Percentiles rank a stretch among this genome's conserved stretches.
Conservation (phyloP, 2,113 vertebrate species). For the Nothobranchius furzeri region DNA sequence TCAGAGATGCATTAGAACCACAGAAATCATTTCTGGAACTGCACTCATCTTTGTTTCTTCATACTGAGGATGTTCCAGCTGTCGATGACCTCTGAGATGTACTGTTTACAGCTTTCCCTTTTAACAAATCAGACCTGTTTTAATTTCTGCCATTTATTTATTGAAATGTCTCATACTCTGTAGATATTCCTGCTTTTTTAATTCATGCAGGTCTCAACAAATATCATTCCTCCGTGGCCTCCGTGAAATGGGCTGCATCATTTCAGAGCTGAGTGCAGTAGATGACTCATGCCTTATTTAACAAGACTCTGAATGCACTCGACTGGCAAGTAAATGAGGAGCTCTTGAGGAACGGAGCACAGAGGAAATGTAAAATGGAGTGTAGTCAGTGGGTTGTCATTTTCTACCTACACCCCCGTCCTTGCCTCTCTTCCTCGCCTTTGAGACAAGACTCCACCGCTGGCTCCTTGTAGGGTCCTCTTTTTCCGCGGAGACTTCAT, state of each 20-base stretch:
- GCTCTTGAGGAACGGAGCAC: constrained; percentile 58
- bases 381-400: constrained; percentile 39
- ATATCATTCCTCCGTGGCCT: constrained; percentile 3
- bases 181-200: not conserved
- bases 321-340: constrained; percentile 46
- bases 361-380: constrained; percentile 62
- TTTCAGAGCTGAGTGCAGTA: constrained; percentile 26
- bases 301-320: constrained; percentile 45
- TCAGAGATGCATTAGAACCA: too few relatives aligned
- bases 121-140: not conserved
- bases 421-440: not conserved
- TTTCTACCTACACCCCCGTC: not conserved
- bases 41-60: too few relatives aligned
- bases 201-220: not conserved
- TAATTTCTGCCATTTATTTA: too few relatives aligned
- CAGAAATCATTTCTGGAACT: too few relatives aligned
- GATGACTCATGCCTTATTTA: constrained; percentile 66
- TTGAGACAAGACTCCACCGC: constrained; percentile 34
- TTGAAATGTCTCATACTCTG: too few relatives aligned
- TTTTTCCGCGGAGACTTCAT: constrained; percentile 47
- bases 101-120: too few relatives aligned
- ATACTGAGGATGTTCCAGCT: too few relatives aligned
- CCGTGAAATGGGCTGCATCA: constrained; percentile 13
- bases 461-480: constrained; percentile 41
- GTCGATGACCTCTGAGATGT: too few relatives aligned